Base-by-base conservation (phyloP, 2,888 invertebrate species). In the Drosophila yooni region DNA sequence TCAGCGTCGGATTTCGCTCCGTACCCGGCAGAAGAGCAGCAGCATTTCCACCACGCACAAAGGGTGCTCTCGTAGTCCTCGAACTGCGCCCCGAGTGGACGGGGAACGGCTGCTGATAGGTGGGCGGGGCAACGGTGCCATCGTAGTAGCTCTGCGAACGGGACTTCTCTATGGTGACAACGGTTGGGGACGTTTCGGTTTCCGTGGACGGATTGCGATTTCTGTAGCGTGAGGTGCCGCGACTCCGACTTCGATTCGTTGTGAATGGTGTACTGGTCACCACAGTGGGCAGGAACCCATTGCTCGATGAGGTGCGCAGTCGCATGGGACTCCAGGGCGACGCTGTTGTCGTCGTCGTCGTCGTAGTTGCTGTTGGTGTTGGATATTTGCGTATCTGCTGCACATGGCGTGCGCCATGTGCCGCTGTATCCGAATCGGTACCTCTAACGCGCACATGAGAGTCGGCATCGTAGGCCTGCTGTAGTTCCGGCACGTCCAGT, bases 61-160 rank as follows among this genome's bases (percentile, higher is more conserved):
- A 58, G 0, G 66, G 27, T 2, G 88, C 82, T 21, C 84, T 46
- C 2, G 83, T 87, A 0, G 84, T 81, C 29, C 88, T 61, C 3
- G 74, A 53, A 18, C 50, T 67, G 10, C 74, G 81, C 11, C 36
- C 77, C 38, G 53, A 61, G 27, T 61, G 38, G n/a, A 46, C 46
- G 3, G 72, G 13, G 21, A 48, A 74, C 25, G 15, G 46, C 31
- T 76, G 73, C 5, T 76, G 82, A 40, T 73, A 65, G 29, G 62
- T 78, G 58, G 88, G 73, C 15, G 85, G 90, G 0, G 86, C 76
- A 25, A 90, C 33, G 3, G 93, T 91, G 13, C 94, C 94, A 43
- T 92, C 93, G 70, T 93, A 93, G 61, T 91, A 93, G 67, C 93
- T 92, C 52, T 93, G 91, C 0, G 94, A 94, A 59, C 90, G 89